Evolutionary conservation across 2,888 invertebrate species (phyloP), one percentile per base, ranked within the genome.

Genomic region (Ecliptopera silaceata): DNA sequence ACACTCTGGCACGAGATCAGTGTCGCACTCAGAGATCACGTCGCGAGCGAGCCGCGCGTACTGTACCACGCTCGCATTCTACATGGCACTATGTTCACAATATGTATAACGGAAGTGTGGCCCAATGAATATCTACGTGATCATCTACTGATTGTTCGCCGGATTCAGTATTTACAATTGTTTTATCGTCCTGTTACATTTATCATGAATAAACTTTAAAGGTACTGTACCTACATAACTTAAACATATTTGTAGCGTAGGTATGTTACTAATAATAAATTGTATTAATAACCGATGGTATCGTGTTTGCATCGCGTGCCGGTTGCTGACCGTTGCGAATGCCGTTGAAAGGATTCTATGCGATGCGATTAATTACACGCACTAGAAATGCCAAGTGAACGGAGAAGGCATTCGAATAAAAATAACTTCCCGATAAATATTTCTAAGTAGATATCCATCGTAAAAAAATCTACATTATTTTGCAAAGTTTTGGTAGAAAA

Each of bases 91-190:
- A 10, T 8, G 17, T 15, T n/a, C n/a, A 36, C 15, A 26, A 36
- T 46, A 15, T 26, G 36, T 13, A 34, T 4, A 46, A 5, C 34
- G 46, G 46, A 36, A 22, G 46, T n/a, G 13, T 10, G 12, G 46
- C 36, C 4, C n/a, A n/a, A n/a, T n/a, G 34, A 20, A 3, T 11
- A 50, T 12, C 50, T n/a, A 15, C 42, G 13, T 4, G 36, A 52
- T 45, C 45, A 32, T 52, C 45, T 36, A 36, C 34, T 15, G 39
- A 52, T 52, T 38, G 45, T 22, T 17, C 31, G 41, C 13, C 1
- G 4, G 13, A 3, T n/a, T 34, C 6, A 26, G 12, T 34, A 13
- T 34, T 34, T 13, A 13, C 34, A 13, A 1, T 2, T 34, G 13
- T 13, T 34, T 13, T 6, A 34, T 13, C 13, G 2, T 13, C 6